Percentiles rank a stretch among this genome's conserved stretches.
Evolutionary conservation across 1,140 invertebrate species (phyloP).

Genomic region (Hormaphis cornu): DNA sequence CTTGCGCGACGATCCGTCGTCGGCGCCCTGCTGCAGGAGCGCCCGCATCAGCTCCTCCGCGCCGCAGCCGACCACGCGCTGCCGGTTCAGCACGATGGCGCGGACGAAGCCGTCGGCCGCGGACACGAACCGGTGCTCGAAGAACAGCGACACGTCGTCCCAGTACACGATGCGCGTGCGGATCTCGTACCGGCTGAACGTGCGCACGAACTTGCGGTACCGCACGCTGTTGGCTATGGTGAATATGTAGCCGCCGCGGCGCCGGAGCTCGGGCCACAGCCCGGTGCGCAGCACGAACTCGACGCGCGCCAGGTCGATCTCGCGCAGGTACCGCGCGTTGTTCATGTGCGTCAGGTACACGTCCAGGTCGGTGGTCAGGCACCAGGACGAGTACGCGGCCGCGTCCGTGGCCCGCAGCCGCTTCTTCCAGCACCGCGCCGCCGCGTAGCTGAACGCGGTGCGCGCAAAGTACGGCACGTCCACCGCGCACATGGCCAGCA

Average conservation of each 20-base stretch:
- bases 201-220: constrained; percentile 66
- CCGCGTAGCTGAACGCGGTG: constrained; percentile 51
- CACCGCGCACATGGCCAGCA: constrained; percentile 49
- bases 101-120: constrained; percentile 66
- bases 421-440: constrained; percentile 53
- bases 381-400: constrained; percentile 59
- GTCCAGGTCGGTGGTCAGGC: constrained; percentile 70
- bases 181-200: constrained; percentile 63
- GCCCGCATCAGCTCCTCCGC: constrained; percentile 48
- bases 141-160: constrained; percentile 72
- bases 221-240: constrained; percentile 69
- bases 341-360: constrained; percentile 78
- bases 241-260: constrained; percentile 60
- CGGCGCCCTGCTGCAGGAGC: no score
- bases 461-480: constrained; percentile 61
- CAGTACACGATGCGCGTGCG: constrained; percentile 63
- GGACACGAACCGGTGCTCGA: constrained; percentile 76
- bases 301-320: constrained; percentile 72
- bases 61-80: constrained; percentile 61
- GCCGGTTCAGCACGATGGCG: constrained; percentile 66
- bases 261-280: constrained; percentile 58
- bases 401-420: constrained; percentile 54
- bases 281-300: constrained; percentile 72
- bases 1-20: constrained; percentile 39
- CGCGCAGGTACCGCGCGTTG: constrained; percentile 72